Base-by-base conservation (phyloP, 1,140 invertebrate genomes). In the Arion vulgaris region DNA sequence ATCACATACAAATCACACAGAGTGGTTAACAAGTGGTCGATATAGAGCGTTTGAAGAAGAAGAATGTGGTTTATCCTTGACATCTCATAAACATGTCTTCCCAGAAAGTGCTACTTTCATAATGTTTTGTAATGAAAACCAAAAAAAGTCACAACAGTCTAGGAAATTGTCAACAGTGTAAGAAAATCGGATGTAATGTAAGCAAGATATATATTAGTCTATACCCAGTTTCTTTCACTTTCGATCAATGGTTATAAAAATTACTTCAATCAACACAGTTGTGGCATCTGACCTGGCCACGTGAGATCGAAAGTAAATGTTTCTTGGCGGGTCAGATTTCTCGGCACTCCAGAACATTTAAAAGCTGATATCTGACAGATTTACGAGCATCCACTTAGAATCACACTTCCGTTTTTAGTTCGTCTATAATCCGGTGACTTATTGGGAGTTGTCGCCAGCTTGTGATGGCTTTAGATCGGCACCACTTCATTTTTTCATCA, bases 291-390 rank as follows among this genome's bases (percentile, higher is more conserved):
- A 41, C 69, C 34, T 15, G 13, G 9, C 34, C 7, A 9, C 19
- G 5, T 15, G 39, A 36, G 69, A 72, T 38, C 45, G 39, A 62
- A 66, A 62, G 49, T 77, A 77, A 77, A 77, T 57, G 28, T 62
- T 62, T 36, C 49, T 51, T n/a, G 75, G 11, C n/a, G 28, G 75
- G 51, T 17, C 32, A 77, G 41, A 77, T 77, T 77, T 49, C 34
- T 77, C 62, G 51, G 11, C 41, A 51, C 49, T 39, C 75, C 75
- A 28, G 75, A 32, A 77, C 57, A 77, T 62, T 38, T 28, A 5
- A 66, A 28, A 13, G 75, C 51, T 77, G 57, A 77, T 57, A 57
- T 77, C 57, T 77, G 75, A 77, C 75, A 77, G 75, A 62, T 77
- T 77, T 77, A 77, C 51, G 51, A 9, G 49, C 45, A 36, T 76